Base-by-base conservation (phyloP, 2,113 vertebrate genomes). In the Cebidichthys violaceus region DNA sequence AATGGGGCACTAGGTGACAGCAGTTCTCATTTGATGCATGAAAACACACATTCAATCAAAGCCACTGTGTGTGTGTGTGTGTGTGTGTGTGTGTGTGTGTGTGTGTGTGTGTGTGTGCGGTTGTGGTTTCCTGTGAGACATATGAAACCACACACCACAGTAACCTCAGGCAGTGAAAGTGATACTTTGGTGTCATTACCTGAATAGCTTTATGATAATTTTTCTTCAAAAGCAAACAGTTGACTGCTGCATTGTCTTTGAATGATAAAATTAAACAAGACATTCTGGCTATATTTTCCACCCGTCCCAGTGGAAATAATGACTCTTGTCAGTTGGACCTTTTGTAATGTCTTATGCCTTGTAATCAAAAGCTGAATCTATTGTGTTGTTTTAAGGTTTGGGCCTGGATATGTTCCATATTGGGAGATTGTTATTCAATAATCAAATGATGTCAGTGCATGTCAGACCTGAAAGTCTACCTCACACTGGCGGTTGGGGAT, bases 1-100 rank as follows among this genome's bases (percentile, higher is more conserved):
- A 39, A 6, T 6, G 18, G 39, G 39, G 2, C 84, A 78, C 86
- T 55, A 88, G 86, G 41, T 61, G 83, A 0, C 78, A 88, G 77
- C 78, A 86, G 54, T 50, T 69, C 60, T 73, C 43, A 9, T 41
- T 4, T n/a, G 1, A 55, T 20, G 2, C 2, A 15, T 24, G 3
- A n/a, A 20, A 57, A 5, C 17, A 11, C 22, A 7, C 2, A 14
- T 9, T 37, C 8, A 73, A 1, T 82, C 50, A 2, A 45, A 57
- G 43, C 20, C 17, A 8, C 41, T 15, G 18, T 41, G 45, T 43
- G 31, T 33, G 31, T 33, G 31, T 43, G 41, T 43, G 41, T 43
- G 41, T 43, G 11, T 43, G 41, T 14, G 41, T 43, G 41, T 14
- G 41, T 43, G 41, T 43, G 41, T 43, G 41, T 43, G 41, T 43